These are phyloP conservation scores for Phalacrocorax pelagicus DNA, from an alignment of 2,113 vertebrate species.

Conservation along the genomic window DNA sequence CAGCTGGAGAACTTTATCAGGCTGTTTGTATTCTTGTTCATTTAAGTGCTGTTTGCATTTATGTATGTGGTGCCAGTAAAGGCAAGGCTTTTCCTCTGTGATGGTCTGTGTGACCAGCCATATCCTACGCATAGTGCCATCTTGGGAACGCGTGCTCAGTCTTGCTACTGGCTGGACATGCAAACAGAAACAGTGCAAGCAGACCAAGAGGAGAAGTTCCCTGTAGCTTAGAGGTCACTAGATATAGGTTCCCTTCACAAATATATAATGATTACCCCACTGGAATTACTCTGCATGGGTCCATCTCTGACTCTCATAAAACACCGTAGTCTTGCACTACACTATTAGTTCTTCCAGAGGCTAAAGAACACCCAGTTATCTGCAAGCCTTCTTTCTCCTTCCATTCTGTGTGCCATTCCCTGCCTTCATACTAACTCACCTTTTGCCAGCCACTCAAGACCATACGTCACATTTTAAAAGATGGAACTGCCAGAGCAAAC, in stretches of 20 bases:
- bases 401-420: background rate
- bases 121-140: background rate
- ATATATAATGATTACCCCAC: background rate
- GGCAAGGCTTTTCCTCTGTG: background rate
- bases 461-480: background rate
- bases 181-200: background rate
- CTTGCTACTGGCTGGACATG: rapidly evolving
- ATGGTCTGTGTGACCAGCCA: background rate
- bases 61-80: background rate
- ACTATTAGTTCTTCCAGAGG: background rate
- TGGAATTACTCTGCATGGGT: background rate
- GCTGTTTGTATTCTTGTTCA: background rate
- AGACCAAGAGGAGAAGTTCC: background rate
- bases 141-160: background rate
- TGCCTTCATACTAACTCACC: background rate
- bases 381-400: background rate
- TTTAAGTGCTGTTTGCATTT: background rate
- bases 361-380: background rate
- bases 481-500: background rate
- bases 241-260: background rate
- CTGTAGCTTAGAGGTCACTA: background rate
- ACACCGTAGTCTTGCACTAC: background rate
- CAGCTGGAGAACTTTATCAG: background rate
- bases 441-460: background rate
- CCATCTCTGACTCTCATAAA: background rate